Base-by-base conservation (phyloP, 2,113 vertebrate species). In the Amphiprion percula region DNA sequence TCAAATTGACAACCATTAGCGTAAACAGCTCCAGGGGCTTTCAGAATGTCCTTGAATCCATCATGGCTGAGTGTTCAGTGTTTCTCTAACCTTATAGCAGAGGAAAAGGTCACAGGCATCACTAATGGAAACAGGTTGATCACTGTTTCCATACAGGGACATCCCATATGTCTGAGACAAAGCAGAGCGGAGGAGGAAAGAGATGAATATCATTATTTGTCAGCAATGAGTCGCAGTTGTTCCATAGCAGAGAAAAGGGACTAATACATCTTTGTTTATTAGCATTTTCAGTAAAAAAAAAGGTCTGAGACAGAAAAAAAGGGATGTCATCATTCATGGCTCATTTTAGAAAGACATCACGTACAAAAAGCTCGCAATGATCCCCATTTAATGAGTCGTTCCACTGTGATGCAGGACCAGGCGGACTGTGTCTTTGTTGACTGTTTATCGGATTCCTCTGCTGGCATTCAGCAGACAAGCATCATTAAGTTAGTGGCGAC, bases 1-100 rank as follows among this genome's bases (percentile, higher is more conserved):
- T 78, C 79, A 71, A 85, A 70, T 67, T 14, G 0, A 77, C 56
- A 78, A 10, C n/a, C 77, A 21, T 81, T 78, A 86, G 73, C 37
- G 60, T 83, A 79, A 93, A 90, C 77, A 88, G 89, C 88, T 86
- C 69, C 21, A 30, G 79, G 85, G 85, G 77, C 62, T 65, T 79
- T 80, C 14, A 80, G 90, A 91, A 93, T 88, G 85, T 88, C 55
- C 44, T 47, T 28, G 73, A 79, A 90, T 93, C 82, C 69, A 92
- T 92, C 91, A 87, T 19, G 62, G 64, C 58, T 17, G 50, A 63
- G 56, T 23, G 19, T 58, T 75, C 41, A 54, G 19, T 84, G 91
- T 89, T 92, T 81, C 82, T 70, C 60, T 83, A 88, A 88, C 82
- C 84, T 83, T 50, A 59, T 39, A 68, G 80, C 10, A 12, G 66